A percentile compares a stretch with the other conserved stretches of the same genome.
phyloP scores from a whole-genome alignment of 1,140 invertebrate species.

The Brachystomella parvula region DNA sequence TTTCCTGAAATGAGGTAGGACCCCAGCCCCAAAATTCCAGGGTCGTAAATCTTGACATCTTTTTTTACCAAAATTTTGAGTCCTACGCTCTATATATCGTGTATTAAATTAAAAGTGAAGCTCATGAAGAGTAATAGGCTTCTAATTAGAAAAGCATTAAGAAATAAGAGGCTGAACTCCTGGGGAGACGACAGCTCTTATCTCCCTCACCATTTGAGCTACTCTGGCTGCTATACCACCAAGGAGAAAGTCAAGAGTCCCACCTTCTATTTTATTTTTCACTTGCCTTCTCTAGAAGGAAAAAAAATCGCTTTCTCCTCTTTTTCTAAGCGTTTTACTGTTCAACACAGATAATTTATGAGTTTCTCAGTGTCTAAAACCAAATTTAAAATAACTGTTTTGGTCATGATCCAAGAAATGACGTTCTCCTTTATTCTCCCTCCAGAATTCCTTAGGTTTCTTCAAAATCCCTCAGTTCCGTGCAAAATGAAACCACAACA shows the following conservation, averaged over 20 bases:
- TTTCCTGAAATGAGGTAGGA: neutral
- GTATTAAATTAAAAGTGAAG: neutral
- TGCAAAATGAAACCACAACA: neutral
- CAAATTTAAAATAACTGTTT: neutral
- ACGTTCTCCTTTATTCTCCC: neutral
- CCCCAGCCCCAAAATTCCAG: neutral
- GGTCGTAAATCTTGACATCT: neutral
- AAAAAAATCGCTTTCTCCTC: too few species aligned
- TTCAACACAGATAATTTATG: neutral
- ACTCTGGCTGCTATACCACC: too few species aligned
- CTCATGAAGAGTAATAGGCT: constrained; percentile 6
- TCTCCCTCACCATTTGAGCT: too few species aligned
- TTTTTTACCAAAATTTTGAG: neutral
- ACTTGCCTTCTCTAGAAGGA: too few species aligned
- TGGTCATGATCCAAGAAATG: neutral
- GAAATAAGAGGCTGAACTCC: too few species aligned
- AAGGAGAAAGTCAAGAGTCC: too few species aligned
- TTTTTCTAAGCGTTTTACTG: too few species aligned
- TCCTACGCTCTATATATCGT: neutral
- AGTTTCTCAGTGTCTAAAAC: neutral
- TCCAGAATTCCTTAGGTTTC: neutral
- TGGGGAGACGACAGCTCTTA: too few species aligned
- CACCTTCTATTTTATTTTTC: too few species aligned
- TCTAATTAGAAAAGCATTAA: constrained; percentile 10
- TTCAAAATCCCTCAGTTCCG: neutral